Evolutionary conservation across 2,797 vertebrate species (phyloP).

Genomic region (Notoglanidium macrostoma): DNA sequence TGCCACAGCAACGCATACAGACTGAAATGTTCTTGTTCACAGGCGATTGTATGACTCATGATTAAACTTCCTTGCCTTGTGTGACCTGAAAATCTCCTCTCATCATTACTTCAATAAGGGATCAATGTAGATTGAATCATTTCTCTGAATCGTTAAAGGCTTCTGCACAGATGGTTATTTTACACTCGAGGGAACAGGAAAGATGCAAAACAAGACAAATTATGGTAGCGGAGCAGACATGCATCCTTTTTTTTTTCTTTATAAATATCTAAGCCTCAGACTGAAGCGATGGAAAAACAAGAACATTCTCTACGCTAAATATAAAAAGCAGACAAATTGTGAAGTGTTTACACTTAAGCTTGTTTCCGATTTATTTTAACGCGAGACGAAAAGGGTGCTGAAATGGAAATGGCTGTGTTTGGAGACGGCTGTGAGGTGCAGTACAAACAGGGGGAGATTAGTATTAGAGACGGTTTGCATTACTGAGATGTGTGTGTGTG

Average conservation of each 20-base stretch:
- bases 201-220: slow-evolving; percentile 67
- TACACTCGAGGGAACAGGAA: slow-evolving; percentile 62
- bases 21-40: not conserved
- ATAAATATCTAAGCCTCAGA: slow-evolving; percentile 73
- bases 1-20: not conserved
- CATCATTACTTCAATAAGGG: not conserved
- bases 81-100: not conserved
- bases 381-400: not conserved
- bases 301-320: slow-evolving; percentile 72
- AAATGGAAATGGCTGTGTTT: slow-evolving; percentile 21
- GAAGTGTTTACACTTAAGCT: slow-evolving; percentile 50
- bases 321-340: slow-evolving; percentile 59
- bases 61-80: not conserved
- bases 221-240: slow-evolving; percentile 65
- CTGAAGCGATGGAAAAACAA: slow-evolving; percentile 63
- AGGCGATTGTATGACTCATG: not conserved
- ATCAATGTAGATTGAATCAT: not conserved
- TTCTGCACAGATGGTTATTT: slow-evolving; percentile 64
- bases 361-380: slow-evolving; percentile 26
- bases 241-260: slow-evolving; percentile 61
- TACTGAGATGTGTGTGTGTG: not conserved
- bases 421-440: slow-evolving; percentile 30
- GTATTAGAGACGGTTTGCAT: not conserved
- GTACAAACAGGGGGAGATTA: slow-evolving; percentile 22
- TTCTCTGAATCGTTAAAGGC: slow-evolving; percentile 46